Evolutionary conservation across 2,797 vertebrate genomes (phyloP).

Genomic region (Pseudomugil gertrudae): DNA sequence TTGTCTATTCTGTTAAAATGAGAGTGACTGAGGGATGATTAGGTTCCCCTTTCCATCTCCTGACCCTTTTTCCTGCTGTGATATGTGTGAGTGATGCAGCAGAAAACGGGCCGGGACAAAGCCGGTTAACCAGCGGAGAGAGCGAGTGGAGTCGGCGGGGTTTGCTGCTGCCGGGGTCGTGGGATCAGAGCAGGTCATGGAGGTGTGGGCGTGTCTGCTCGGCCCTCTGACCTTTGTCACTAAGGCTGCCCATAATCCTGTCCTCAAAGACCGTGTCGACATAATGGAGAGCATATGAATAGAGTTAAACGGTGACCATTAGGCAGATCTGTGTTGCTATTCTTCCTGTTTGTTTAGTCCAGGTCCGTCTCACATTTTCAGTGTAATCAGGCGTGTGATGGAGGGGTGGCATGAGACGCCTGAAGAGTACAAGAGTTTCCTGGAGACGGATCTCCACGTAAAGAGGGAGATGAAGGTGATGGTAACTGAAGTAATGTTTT

Average conservation of each 20-base stretch:
- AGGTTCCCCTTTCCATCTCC: conserved; percentile 11
- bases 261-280: conserved; percentile 76
- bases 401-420: conserved; percentile 49
- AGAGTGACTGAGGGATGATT: conserved; percentile 6
- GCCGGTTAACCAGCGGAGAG: conserved; percentile 65
- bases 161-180: conserved; percentile 69
- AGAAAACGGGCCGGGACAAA: conserved; percentile 70
- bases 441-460: conserved; percentile 49
- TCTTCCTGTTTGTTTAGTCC: conserved; percentile 79
- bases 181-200: conserved; percentile 80
- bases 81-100: conserved; percentile 63
- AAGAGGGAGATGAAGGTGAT: conserved; percentile 33
- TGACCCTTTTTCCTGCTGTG: conserved; percentile 22
- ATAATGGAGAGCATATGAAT: conserved; percentile 79
- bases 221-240: conserved; percentile 81
- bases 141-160: conserved; percentile 42
- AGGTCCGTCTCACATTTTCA: conserved; percentile 65
- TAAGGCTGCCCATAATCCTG: conserved; percentile 75
- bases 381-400: conserved; percentile 74
- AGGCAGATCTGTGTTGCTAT: conserved; percentile 76
- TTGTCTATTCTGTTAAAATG: not conserved
- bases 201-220: conserved; percentile 78
- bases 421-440: conserved; percentile 41
- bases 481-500: conserved; percentile 58
- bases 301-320: conserved; percentile 79